Evolutionary conservation across 1,140 invertebrate genomes (phyloP), one percentile per base, ranked within the genome.

Genomic region (Nephila pilipes): DNA sequence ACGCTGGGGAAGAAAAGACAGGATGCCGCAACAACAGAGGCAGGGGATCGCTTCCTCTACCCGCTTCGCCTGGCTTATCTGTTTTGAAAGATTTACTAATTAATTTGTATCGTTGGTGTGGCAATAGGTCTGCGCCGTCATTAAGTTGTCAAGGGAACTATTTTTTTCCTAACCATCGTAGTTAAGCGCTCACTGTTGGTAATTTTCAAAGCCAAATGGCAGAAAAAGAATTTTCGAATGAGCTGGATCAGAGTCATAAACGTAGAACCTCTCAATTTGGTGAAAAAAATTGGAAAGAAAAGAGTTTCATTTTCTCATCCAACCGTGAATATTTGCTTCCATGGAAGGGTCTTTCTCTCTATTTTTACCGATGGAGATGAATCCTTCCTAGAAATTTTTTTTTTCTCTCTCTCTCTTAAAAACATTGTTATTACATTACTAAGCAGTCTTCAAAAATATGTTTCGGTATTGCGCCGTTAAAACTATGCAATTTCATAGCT

Each of bases 21-120:
- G 69, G 69, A 75, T 75, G 69, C 69, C 32, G 69, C 69, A 36
- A 36, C n/a, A 20, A 75, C 69, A 75, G 36, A 32, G 69, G 25
- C 29, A 75, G 16, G 32, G 69, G 69, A 75, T 75, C 29, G 69
- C 69, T 75, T 75, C 69, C 69, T 75, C 69, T 75, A 36, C 32
- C 69, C 69, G 69, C 69, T 46, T 29, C 29, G 69, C 69, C 29
- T 75, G 16, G 29, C 69, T 32, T 75, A 10, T 75, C 69, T 75
- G 69, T 75, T 75, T 75, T 75, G 69, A 75, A 75, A 75, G 69
- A 75, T 75, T 46, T 36, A 36, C 69, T 75, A 75, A 75, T 75
- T 75, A 75, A 75, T 75, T 75, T 75, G 69, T 75, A 75, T 75
- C 69, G 29, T 29, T 2, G 6, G 12, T 75, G 69, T 32, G 69